Conservation (phyloP, 2,113 vertebrate genomes). For the Grantiella picta region DNA sequence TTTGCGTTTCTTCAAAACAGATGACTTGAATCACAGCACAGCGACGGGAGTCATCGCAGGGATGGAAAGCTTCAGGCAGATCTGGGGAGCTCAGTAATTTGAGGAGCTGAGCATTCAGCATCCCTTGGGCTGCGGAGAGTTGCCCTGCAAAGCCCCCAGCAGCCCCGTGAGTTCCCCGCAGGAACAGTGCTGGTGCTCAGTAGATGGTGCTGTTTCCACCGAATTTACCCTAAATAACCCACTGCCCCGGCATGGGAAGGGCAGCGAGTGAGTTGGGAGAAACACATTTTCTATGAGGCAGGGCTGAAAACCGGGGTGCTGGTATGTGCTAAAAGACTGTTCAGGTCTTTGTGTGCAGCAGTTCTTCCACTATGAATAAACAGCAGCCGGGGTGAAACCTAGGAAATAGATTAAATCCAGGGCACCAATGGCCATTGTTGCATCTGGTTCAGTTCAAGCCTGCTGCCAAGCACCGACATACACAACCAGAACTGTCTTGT, state of each 20-base stretch:
- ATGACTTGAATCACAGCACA: not conserved
- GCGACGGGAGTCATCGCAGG: not conserved
- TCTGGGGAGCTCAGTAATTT: not conserved
- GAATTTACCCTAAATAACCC: not conserved
- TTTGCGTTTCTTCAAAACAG: not conserved
- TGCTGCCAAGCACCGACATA: not conserved
- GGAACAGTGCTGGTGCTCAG: not conserved
- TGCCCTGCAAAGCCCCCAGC: not conserved
- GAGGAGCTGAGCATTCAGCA: not conserved
- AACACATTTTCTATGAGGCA: not conserved
- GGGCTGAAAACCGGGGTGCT: not conserved
- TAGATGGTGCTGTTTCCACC: conserved; percentile 36
- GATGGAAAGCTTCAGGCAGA: not conserved
- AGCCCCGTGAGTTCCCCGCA: not conserved
- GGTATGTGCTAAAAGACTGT: not conserved
- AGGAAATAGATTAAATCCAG: not conserved
- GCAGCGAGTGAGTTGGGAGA: not conserved
- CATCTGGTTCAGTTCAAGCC: not conserved
- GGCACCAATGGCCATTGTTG: not conserved
- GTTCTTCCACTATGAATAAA: not conserved
- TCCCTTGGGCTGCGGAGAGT: not conserved
- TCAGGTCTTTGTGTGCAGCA: not conserved
- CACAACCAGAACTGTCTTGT: not conserved
- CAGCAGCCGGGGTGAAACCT: not conserved
- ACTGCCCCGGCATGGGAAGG: not conserved